phyloP scores from a whole-genome alignment of 2,797 vertebrate species.

The Notoglanidium macrostoma region DNA sequence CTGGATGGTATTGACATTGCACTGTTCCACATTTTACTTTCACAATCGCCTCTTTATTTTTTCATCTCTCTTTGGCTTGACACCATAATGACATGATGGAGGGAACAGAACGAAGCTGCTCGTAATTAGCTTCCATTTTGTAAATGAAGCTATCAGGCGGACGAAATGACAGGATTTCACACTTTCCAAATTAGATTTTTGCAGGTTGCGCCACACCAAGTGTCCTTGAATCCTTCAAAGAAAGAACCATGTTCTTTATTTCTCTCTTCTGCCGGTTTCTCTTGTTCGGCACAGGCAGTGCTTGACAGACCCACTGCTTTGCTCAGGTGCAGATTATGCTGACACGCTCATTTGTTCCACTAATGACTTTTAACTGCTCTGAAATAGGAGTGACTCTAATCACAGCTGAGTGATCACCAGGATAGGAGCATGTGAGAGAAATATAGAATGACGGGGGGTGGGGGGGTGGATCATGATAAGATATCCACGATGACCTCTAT shows the following conservation, averaged over 20 bases:
- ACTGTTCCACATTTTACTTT: slow-evolving; percentile 15
- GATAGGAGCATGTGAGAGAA: slow-evolving; percentile 13
- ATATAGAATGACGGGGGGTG: background rate
- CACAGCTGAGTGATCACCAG: slow-evolving; percentile 36
- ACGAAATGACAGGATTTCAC: slow-evolving; percentile 76
- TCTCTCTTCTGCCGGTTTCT: background rate
- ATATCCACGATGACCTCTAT: slow-evolving; percentile 14
- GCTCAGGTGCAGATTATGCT: slow-evolving; percentile 21
- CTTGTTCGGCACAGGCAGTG: background rate
- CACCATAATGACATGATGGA: slow-evolving; percentile 68
- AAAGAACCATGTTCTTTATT: background rate
- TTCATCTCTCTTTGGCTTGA: slow-evolving; percentile 48
- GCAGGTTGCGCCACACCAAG: slow-evolving; percentile 36
- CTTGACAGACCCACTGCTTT: background rate
- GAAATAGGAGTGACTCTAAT: slow-evolving; percentile 41
- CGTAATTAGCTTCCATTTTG: slow-evolving; percentile 74
- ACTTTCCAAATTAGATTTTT: slow-evolving; percentile 75
- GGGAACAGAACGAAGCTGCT: slow-evolving; percentile 66
- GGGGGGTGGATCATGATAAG: background rate
- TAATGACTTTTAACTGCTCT: slow-evolving; percentile 55
- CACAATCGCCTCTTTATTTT: slow-evolving; percentile 20
- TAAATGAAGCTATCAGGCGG: slow-evolving; percentile 74
- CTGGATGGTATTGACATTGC: slow-evolving; percentile 24
- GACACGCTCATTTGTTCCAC: slow-evolving; percentile 60
- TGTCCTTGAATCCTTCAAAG: slow-evolving; percentile 26